Base-by-base conservation (phyloP, 2,888 invertebrate genomes). In the Amiota communis region DNA sequence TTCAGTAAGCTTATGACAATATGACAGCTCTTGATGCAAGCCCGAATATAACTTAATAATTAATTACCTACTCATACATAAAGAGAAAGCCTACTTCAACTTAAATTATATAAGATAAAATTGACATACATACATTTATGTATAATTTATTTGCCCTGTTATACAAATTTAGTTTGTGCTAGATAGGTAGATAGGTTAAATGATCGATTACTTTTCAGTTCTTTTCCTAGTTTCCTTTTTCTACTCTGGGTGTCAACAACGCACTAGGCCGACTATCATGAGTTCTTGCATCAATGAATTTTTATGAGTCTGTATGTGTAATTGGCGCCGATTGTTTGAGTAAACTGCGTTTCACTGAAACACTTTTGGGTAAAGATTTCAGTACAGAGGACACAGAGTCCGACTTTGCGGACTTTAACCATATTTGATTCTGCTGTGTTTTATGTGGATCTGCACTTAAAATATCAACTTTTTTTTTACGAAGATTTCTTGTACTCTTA, bases 361-460 rank as follows among this genome's bases (percentile, higher is more conserved):
- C 72, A n/a, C 61, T 71, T 74, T 75, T 76, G 9, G 77, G 73
- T 15, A 78, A 68, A n/a, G 70, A 12, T 71, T 76, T 76, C 36
- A 79, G 72, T n/a, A 77, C 70, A 12, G 75, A 69, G 67, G 4
- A 72, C 70, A 36, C 68, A 36, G 49, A 75, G 76, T 13, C 65
- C 46, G 51, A 76, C 78, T 15, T 17, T 15, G 1, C 1, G n/a
- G 57, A 11, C 17, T 57, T 9, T 4, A 10, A 13, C 17, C 6
- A 9, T 17, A 57, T 57, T 15, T 57, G 9, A 10, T 57, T 57
- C 9, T 12, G 57, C 9, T 8, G 8, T 10, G 57, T 15, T 15
- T n/a, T 10, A 1, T n/a, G 11, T 11, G 10, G 11, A n/a, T 53
- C 53, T 53, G 12, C 13, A n/a, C 13, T 53, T n/a, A n/a, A 12